phyloP scores from a whole-genome alignment of 2,113 vertebrate genomes.

The Anoplopoma fimbria region DNA sequence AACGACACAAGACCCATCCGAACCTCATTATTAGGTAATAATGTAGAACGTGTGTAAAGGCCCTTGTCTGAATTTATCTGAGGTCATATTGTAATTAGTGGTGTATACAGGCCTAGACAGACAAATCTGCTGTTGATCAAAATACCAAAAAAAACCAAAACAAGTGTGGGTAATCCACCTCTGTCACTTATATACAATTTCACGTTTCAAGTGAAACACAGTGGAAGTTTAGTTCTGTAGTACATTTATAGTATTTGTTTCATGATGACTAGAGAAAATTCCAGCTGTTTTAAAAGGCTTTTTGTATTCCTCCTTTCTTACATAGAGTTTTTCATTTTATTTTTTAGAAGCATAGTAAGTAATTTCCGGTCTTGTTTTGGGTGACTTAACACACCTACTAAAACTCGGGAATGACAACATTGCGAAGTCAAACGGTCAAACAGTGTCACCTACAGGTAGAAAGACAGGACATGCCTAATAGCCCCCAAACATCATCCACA shows the following conservation, averaged over 20 bases:
- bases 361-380: conserved; percentile 4
- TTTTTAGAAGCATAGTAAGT: background rate
- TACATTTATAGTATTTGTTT: background rate
- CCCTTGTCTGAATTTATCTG: too few species aligned
- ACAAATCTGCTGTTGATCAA: too few species aligned
- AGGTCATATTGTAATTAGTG: too few species aligned
- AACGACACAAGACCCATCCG: too few species aligned
- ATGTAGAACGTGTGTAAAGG: too few species aligned
- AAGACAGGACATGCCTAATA: background rate
- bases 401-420: conserved; percentile 27
- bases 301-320: background rate
- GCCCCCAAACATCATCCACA: background rate
- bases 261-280: background rate
- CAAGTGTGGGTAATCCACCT: too few species aligned
- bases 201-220: background rate
- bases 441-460: conserved; percentile 62
- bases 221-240: background rate
- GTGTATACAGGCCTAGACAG: too few species aligned
- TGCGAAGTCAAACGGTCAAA: conserved; percentile 35
- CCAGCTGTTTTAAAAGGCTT: background rate
- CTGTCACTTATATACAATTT: too few species aligned
- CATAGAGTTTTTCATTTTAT: conserved; percentile 10
- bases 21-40: too few species aligned
- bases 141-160: too few species aligned
- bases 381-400: background rate